phyloP scores from a whole-genome alignment of 1,140 invertebrate genomes.

The Thrips palmi region DNA sequence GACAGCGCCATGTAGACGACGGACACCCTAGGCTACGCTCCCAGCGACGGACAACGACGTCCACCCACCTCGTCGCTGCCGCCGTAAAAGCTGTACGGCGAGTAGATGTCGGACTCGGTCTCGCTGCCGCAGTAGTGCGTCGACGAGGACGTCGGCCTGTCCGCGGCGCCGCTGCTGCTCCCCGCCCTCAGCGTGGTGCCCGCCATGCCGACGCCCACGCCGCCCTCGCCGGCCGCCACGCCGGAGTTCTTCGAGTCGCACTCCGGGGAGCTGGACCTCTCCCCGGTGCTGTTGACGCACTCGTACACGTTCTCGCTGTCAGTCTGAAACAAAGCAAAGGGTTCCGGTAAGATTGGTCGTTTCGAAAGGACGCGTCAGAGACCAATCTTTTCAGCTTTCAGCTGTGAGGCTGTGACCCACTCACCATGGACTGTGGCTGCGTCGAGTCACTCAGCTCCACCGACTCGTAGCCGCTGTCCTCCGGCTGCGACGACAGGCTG shows the following conservation, averaged over 20 bases:
- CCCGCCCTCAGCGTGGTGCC: conserved; percentile 8
- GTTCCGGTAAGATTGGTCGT: too few species aligned
- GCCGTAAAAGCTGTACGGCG: conserved; percentile 43
- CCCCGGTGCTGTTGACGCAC: conserved; percentile 29
- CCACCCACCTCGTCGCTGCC: neutral
- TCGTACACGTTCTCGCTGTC: conserved; percentile 41
- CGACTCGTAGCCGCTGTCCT: conserved; percentile 20
- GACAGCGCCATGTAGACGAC: too few species aligned
- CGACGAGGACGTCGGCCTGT: conserved; percentile 31
- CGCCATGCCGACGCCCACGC: conserved; percentile 22
- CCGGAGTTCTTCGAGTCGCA: conserved; percentile 31
- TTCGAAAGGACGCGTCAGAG: too few species aligned
- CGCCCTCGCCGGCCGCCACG: conserved; percentile 14
- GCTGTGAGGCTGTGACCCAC: too few species aligned
- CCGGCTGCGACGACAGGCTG: conserved; percentile 1
- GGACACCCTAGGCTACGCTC: too few species aligned
- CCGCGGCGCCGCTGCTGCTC: conserved; percentile 22
- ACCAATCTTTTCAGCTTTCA: too few species aligned
- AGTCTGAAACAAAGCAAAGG: too few species aligned
- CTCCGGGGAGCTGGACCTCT: conserved; percentile 38
- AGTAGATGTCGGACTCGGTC: conserved; percentile 61
- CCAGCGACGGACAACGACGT: neutral
- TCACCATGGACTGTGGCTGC: neutral
- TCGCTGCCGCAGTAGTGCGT: conserved; percentile 63
- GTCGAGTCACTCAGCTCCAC: conserved; percentile 11